These are phyloP conservation scores for Lampris megalopsis DNA, from an alignment of 2,113 vertebrate species.

Conservation along the genomic window DNA sequence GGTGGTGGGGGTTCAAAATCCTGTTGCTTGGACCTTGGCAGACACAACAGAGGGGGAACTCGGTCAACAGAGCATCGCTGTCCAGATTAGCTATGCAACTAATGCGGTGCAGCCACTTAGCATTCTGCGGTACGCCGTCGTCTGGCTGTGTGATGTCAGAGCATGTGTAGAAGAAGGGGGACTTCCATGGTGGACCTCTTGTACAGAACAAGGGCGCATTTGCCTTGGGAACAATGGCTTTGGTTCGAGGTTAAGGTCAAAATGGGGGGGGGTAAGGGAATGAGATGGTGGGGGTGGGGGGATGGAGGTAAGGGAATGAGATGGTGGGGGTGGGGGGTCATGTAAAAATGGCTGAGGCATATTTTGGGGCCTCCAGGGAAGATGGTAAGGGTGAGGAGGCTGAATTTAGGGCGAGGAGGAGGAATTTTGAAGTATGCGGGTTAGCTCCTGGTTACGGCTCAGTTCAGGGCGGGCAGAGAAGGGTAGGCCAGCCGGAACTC, in stretches of 20 bases:
- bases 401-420: not conserved
- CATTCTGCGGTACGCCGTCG: conserved; percentile 43
- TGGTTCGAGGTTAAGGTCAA: conserved; percentile 8
- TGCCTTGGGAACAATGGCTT: conserved; percentile 77
- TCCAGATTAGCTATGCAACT: conserved; percentile 55
- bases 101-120: conserved; percentile 75
- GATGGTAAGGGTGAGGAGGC: not conserved
- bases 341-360: not conserved
- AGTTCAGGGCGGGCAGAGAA: conserved; percentile 67
- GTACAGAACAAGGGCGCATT: conserved; percentile 83
- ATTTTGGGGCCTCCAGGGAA: not conserved
- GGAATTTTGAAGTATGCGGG: conserved; percentile 30
- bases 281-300: not conserved
- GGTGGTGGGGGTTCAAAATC: conserved; percentile 33
- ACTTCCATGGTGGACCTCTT: conserved; percentile 83
- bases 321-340: not conserved
- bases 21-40: conserved; percentile 53
- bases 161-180: conserved; percentile 89
- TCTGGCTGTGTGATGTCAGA: conserved; percentile 62
- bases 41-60: conserved; percentile 28
- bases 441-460: conserved; percentile 41
- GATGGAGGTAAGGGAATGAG: not conserved
- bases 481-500: conserved; percentile 85
- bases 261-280: not conserved
- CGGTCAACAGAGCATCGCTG: conserved; percentile 58